Evolutionary conservation across 2,797 vertebrate species (phyloP).

Genomic region (Trachurus trachurus): DNA sequence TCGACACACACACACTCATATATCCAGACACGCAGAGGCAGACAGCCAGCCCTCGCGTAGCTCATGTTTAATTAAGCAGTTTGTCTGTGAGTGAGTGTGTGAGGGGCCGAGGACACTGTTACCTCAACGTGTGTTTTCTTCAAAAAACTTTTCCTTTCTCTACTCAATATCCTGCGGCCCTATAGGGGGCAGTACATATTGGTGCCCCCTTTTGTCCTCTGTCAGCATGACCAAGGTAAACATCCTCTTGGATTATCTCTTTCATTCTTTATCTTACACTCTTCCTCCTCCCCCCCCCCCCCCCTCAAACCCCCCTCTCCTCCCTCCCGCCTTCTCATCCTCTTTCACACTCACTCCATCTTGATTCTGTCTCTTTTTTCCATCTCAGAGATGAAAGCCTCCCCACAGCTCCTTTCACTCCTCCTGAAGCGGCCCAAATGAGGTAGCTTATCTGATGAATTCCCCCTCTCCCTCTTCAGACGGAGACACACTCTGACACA

Average conservation of each 20-base stretch:
- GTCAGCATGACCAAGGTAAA: conserved; percentile 82
- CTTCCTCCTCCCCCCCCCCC: conserved; percentile 58
- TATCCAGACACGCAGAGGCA: conserved; percentile 66
- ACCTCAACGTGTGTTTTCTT: conserved; percentile 50
- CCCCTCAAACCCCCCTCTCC: conserved; percentile 34
- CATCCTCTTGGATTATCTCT: conserved; percentile 81
- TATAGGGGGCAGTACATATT: conserved; percentile 77
- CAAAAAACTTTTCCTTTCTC: conserved; percentile 64
- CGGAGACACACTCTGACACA: conserved; percentile 19
- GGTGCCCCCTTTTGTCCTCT: conserved; percentile 74
- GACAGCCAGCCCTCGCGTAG: conserved; percentile 59
- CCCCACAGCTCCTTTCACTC: conserved; percentile 84
- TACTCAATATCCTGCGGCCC: conserved; percentile 75
- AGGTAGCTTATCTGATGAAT: conserved; percentile 83
- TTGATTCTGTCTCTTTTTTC: conserved; percentile 75
- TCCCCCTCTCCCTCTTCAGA: conserved; percentile 52
- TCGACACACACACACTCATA: conserved; percentile 38
- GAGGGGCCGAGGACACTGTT: conserved; percentile 38
- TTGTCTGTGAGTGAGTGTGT: conserved; percentile 63
- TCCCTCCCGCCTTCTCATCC: conserved; percentile 71
- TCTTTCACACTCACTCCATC: conserved; percentile 77
- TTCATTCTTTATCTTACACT: conserved; percentile 74
- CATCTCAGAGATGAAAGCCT: conserved; percentile 86
- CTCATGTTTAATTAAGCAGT: conserved; percentile 81
- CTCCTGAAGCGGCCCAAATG: conserved; percentile 85